Percentiles rank a stretch among this genome's conserved stretches.
These are phyloP conservation scores for Ahaetulla prasina DNA, from an alignment of 2,113 vertebrate species.

Conservation along the genomic window DNA sequence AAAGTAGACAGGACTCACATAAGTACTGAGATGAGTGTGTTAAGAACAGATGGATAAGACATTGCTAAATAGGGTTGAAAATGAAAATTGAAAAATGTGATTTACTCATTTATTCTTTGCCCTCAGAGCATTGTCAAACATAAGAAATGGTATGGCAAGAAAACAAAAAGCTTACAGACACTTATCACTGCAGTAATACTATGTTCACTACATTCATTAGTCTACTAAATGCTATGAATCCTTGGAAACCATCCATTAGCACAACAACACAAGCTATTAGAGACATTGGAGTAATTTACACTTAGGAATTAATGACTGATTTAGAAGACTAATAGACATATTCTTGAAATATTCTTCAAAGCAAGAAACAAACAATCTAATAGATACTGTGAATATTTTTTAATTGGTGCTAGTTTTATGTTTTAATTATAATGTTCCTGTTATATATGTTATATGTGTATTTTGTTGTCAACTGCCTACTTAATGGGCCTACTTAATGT, in stretches of 20 bases:
- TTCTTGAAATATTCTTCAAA: neutral
- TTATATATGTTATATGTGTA: neutral
- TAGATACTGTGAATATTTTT: neutral
- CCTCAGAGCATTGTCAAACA: neutral
- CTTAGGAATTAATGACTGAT: neutral
- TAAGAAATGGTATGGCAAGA: neutral
- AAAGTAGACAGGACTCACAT: neutral
- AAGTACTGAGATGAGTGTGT: neutral
- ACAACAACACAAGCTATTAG: neutral
- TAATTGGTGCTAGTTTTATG: neutral
- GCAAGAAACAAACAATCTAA: neutral
- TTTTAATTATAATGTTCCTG: neutral
- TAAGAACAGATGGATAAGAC: neutral
- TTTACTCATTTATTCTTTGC: neutral
- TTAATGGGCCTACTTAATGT: neutral
- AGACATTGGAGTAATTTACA: neutral
- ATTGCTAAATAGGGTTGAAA: neutral
- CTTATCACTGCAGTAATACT: neutral
- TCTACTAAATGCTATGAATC: neutral
- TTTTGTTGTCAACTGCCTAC: neutral
- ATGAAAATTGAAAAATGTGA: conserved; percentile 14
- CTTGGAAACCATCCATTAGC: conserved; percentile 1
- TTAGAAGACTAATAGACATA: neutral
- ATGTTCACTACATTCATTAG: neutral
- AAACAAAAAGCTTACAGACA: conserved; percentile 3